A percentile compares a stretch with the other conserved stretches of the same genome.
These are phyloP conservation scores for Aulostomus chinensis DNA, from an alignment of 2,797 vertebrate genomes.

Conservation along the genomic window DNA sequence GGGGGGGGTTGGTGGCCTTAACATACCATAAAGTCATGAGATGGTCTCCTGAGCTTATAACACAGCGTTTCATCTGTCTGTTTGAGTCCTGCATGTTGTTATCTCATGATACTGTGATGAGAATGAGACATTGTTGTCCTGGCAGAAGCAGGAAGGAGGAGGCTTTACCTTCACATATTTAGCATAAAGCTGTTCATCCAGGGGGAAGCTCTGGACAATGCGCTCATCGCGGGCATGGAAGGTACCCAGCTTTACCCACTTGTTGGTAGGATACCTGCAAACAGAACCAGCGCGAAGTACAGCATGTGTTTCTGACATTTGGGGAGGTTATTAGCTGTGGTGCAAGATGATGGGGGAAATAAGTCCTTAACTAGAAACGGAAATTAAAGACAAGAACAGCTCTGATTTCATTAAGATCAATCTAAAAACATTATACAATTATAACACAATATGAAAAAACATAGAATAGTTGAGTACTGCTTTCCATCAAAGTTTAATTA, in stretches of 20 bases:
- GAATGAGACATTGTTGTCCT: background rate
- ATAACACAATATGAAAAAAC: too few species aligned
- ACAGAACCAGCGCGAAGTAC: background rate
- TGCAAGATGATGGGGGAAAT: too few species aligned
- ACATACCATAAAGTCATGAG: slow-evolving; percentile 46
- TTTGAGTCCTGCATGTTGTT: too few species aligned
- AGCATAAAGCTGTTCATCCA: slow-evolving; percentile 98
- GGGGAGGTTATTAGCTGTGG: too few species aligned
- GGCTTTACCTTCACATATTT: slow-evolving; percentile 95
- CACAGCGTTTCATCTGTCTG: background rate
- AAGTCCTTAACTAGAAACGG: too few species aligned
- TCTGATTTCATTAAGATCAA: too few species aligned
- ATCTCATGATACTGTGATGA: too few species aligned
- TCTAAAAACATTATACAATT: too few species aligned
- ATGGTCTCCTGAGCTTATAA: slow-evolving; percentile 9
- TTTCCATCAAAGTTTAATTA: too few species aligned
- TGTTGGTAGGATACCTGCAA: slow-evolving; percentile 95
- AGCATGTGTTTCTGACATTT: background rate
- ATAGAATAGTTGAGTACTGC: too few species aligned
- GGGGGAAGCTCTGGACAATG: slow-evolving; percentile 94
- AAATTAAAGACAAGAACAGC: too few species aligned
- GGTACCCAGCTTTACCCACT: slow-evolving; percentile 96
- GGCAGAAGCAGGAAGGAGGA: background rate
- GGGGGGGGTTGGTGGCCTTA: background rate
- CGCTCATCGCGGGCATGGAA: slow-evolving; percentile 96